phyloP scores from a whole-genome alignment of 2,113 vertebrate genomes.

The Bubo scandiacus region DNA sequence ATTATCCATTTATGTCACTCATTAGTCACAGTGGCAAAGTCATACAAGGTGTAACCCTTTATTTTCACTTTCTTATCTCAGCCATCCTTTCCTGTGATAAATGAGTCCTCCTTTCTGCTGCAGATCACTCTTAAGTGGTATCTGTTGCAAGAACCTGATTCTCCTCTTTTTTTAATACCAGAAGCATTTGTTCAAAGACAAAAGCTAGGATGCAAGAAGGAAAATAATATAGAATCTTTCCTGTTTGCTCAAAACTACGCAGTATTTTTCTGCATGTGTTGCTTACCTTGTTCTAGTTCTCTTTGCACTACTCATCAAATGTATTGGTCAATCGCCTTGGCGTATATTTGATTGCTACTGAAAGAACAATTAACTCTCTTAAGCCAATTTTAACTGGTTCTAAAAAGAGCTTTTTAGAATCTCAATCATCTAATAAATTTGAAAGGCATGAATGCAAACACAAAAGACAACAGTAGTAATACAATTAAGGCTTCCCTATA shows the following conservation, averaged over 20 bases:
- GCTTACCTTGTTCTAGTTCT: not conserved
- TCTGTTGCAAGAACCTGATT: not conserved
- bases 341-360: not conserved
- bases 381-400: not conserved
- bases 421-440: not conserved
- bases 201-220: not conserved
- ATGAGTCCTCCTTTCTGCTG: not conserved
- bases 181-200: not conserved
- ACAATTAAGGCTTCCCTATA: not conserved
- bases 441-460: not conserved
- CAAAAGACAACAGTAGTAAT: not conserved
- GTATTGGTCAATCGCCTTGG: not conserved
- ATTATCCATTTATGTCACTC: not conserved
- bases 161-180: not conserved
- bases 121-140: not conserved
- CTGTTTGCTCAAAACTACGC: not conserved
- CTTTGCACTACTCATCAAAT: not conserved
- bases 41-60: not conserved
- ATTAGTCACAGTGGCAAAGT: not conserved
- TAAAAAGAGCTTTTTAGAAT: not conserved
- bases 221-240: not conserved
- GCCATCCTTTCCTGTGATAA: not conserved
- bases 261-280: not conserved
- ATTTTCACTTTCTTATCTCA: not conserved
- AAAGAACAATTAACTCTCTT: not conserved